Evolutionary conservation across 2,113 vertebrate species (phyloP).

Genomic region (Hepsetus odoe): DNA sequence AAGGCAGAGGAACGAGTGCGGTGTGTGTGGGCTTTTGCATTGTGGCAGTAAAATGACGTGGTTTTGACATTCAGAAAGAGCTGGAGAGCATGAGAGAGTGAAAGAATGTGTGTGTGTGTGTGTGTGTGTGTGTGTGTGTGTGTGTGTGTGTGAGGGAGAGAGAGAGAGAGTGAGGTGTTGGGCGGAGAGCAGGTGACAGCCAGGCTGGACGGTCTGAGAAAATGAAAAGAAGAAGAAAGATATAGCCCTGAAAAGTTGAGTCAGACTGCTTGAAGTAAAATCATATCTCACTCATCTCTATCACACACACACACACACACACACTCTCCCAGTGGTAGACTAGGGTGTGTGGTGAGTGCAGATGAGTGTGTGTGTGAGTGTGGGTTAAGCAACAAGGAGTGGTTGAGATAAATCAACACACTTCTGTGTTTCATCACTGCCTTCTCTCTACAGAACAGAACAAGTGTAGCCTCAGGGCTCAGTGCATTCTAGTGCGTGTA

Average conservation of each 20-base stretch:
- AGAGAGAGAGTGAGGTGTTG: slow-evolving; percentile 1
- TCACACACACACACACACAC: slow-evolving; percentile 24
- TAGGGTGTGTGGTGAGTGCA: not conserved
- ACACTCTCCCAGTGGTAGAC: not conserved
- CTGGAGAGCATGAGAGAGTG: not conserved
- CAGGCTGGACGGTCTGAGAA: not conserved
- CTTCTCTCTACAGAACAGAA: slow-evolving; percentile 28
- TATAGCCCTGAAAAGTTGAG: not conserved
- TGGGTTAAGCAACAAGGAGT: slow-evolving; percentile 40
- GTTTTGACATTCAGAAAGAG: not conserved
- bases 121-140: slow-evolving; percentile 1
- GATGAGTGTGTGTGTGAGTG: slow-evolving; percentile 10
- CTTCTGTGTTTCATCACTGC: slow-evolving; percentile 19
- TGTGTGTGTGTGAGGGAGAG: not conserved
- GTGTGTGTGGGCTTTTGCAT: slow-evolving; percentile 22
- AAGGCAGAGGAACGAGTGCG: slow-evolving; percentile 21
- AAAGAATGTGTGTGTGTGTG: not conserved
- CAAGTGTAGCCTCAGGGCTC: slow-evolving; percentile 25
- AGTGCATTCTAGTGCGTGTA: not conserved
- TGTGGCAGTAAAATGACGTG: slow-evolving; percentile 21
- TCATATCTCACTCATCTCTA: not conserved
- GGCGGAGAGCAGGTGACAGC: not conserved
- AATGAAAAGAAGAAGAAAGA: not conserved
- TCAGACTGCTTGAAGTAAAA: no score
- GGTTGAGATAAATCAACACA: slow-evolving; percentile 38